A percentile compares a stretch with the other conserved stretches of the same genome.
Conservation (phyloP, 2,888 invertebrate species). For the Parnassius glacialis region DNA sequence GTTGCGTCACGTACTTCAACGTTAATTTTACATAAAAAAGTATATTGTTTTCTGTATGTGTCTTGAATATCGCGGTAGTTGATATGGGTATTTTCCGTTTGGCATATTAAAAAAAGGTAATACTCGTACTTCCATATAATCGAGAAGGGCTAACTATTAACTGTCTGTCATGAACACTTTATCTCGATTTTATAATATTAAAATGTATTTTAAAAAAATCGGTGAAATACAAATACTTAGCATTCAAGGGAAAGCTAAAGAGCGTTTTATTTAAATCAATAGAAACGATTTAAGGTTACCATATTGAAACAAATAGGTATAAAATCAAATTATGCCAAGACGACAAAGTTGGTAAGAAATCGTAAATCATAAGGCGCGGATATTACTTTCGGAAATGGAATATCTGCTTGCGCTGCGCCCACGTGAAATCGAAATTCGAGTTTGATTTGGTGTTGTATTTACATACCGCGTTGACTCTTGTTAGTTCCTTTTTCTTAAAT, state of each 20-base stretch:
- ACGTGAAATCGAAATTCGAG: constrained; percentile 13
- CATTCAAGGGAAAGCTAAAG: too few relatives aligned
- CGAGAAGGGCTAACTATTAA: not conserved
- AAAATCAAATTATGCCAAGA: constrained; percentile 19
- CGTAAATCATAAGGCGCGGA: constrained; percentile 22
- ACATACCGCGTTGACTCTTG: not conserved
- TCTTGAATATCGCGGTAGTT: too few relatives aligned
- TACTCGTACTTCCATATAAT: not conserved
- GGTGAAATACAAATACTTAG: too few relatives aligned
- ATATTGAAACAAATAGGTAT: constrained; percentile 11
- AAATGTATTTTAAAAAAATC: not conserved
- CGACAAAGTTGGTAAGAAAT: constrained; percentile 23
- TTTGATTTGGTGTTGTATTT: constrained; percentile 9
- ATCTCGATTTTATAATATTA: too few relatives aligned
- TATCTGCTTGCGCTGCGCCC: constrained; percentile 14
- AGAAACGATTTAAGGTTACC: not conserved
- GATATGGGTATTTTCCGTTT: too few relatives aligned
- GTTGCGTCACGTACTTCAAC: too few relatives aligned
- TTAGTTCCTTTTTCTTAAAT: not conserved
- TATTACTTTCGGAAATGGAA: constrained; percentile 26
- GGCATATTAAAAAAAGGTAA: not conserved
- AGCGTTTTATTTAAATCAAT: not conserved
- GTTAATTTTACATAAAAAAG: too few relatives aligned
- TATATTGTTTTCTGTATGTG: too few relatives aligned
- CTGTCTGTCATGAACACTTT: not conserved